Percentiles rank a stretch among this genome's conserved stretches.
Evolutionary conservation across 2,113 vertebrate genomes (phyloP).

Genomic region (Okapia johnstoni): DNA sequence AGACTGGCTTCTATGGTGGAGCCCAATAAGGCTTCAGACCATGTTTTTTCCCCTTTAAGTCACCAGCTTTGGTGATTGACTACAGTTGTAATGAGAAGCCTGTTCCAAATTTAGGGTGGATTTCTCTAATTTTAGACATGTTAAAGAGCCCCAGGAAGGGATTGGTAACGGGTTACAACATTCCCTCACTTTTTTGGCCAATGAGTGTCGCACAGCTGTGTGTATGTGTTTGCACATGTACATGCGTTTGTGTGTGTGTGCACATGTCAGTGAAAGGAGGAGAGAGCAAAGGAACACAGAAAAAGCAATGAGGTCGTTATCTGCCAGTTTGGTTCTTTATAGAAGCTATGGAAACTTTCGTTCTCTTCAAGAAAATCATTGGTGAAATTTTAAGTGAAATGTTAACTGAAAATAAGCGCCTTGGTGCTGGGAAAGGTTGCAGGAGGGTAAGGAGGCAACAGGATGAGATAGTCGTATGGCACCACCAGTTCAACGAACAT

Average conservation of each 20-base stretch:
- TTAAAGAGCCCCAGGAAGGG: slow-evolving; percentile 29
- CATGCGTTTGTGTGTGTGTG: not conserved
- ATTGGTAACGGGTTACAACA: slow-evolving; percentile 25
- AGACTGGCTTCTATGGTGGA: not conserved
- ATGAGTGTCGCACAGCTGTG: slow-evolving; percentile 35
- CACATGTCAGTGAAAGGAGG: not conserved
- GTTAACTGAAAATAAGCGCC: not conserved
- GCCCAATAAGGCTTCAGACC: not conserved
- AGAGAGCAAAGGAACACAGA: not conserved
- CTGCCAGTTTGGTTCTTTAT: not conserved
- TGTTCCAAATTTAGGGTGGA: slow-evolving; percentile 56
- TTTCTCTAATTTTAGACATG: slow-evolving; percentile 65
- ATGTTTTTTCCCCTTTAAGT: not conserved
- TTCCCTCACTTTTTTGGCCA: slow-evolving; percentile 38
- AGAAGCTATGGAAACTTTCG: not conserved
- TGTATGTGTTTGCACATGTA: not conserved
- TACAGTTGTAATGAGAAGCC: not conserved
- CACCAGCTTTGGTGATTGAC: slow-evolving; percentile 47
- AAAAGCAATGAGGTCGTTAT: not conserved
- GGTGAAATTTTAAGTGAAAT: not conserved
- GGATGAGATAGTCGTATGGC: not conserved
- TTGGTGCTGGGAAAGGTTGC: not conserved
- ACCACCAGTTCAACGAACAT: rapidly evolving
- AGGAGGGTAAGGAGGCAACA: not conserved
- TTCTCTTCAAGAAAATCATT: not conserved